These are phyloP conservation scores for Macrocentrus cingulum DNA, from an alignment of 1,140 invertebrate species.

Conservation along the genomic window DNA sequence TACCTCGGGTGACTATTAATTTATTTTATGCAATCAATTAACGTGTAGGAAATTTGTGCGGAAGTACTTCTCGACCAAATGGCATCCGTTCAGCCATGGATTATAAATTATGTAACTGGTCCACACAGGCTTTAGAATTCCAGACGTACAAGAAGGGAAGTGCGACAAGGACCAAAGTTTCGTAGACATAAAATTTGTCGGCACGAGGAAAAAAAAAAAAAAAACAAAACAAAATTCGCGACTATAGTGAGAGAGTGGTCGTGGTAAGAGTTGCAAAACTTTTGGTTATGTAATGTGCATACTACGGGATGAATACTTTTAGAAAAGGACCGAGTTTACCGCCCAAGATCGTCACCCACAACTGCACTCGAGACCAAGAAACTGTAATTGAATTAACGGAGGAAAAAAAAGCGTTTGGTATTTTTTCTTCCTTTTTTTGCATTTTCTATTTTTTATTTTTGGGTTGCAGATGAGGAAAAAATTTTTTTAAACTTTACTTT, in stretches of 20 bases:
- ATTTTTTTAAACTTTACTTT: neutral
- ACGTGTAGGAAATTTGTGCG: neutral
- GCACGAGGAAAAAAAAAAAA: neutral
- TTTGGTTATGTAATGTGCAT: conserved; percentile 14
- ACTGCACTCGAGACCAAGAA: conserved; percentile 8
- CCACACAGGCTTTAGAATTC: conserved; percentile 18
- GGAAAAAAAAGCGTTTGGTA: conserved; percentile 4
- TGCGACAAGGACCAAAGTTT: conserved; percentile 10
- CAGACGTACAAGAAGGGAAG: conserved; percentile 1
- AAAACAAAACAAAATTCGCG: neutral
- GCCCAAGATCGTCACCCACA: conserved; percentile 15
- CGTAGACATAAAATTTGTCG: conserved; percentile 13
- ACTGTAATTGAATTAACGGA: conserved; percentile 27
- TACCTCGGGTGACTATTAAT: neutral
- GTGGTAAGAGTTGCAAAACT: conserved; percentile 10
- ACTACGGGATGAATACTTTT: neutral
- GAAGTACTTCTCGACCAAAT: conserved; percentile 24
- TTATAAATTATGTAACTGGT: conserved; percentile 32
- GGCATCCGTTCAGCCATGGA: conserved; percentile 13
- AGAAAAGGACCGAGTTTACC: conserved; percentile 14
- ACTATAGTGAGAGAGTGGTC: neutral
- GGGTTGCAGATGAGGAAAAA: too few species aligned
- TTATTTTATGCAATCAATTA: too few species aligned
- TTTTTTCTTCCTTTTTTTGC: neutral
- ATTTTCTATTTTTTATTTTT: too few species aligned